These are phyloP conservation scores for Escarpia spicata DNA, from an alignment of 2,888 invertebrate species.

Conservation along the genomic window DNA sequence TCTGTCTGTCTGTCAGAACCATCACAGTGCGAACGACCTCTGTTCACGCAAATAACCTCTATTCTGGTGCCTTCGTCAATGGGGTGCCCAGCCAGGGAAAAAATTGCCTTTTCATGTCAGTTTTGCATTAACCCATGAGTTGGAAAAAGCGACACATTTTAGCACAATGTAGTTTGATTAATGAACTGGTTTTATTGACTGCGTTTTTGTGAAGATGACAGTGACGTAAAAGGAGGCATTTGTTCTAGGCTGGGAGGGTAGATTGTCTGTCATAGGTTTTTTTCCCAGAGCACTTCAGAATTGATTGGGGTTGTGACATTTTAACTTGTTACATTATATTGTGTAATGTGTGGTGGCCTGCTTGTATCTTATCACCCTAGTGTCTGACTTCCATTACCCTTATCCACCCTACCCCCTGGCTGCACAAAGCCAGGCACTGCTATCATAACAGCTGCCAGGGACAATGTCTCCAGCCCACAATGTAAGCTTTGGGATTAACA, in stretches of 20 bases:
- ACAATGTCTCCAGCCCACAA: slow-evolving; percentile 6
- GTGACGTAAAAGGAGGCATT: not conserved
- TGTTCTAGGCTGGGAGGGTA: not conserved
- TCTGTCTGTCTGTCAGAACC: slow-evolving; percentile 14
- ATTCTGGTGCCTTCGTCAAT: not conserved
- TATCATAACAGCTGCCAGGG: slow-evolving; percentile 12
- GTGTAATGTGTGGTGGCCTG: not conserved
- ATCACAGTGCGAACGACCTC: not conserved
- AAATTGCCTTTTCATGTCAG: not conserved
- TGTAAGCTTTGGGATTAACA: not conserved
- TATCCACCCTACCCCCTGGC: not conserved
- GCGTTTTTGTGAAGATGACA: not conserved
- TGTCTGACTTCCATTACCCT: not conserved
- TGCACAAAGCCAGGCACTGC: not conserved
- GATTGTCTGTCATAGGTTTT: not conserved
- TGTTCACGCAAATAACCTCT: not conserved
- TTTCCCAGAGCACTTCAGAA: not conserved
- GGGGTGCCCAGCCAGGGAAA: not conserved
- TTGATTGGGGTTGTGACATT: not conserved
- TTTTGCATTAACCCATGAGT: not conserved
- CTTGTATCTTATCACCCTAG: not conserved
- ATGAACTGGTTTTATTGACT: not conserved
- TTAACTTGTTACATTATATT: slow-evolving; percentile 4
- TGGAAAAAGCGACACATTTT: not conserved
- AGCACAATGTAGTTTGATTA: slow-evolving; percentile 16